phyloP scores from a whole-genome alignment of 2,113 vertebrate genomes.

The Forbesichthys papilliferus region DNA sequence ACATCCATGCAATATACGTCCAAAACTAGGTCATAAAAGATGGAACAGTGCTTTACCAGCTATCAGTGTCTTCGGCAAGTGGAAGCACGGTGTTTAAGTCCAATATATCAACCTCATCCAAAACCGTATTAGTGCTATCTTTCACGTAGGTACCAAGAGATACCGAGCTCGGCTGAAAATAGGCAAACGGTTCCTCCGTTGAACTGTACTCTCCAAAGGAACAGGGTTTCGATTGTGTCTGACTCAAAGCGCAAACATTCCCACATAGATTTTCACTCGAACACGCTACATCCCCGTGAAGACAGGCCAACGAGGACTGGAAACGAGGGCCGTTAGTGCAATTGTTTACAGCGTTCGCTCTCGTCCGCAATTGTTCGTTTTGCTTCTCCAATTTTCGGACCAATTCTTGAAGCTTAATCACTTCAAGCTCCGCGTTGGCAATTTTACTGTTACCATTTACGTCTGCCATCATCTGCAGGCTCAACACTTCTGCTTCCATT shows the following conservation, averaged over 20 bases:
- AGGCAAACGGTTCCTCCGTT: conserved; percentile 81
- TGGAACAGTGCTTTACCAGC: conserved; percentile 79
- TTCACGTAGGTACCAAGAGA: conserved; percentile 52
- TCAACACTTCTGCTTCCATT: conserved; percentile 77
- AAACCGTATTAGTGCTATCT: conserved; percentile 62
- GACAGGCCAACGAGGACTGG: conserved; percentile 58
- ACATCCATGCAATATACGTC: not conserved
- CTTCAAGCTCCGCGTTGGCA: conserved; percentile 90
- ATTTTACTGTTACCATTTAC: conserved; percentile 78
- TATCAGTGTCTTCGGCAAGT: conserved; percentile 75
- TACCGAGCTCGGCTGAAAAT: conserved; percentile 80
- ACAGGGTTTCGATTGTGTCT: conserved; percentile 71
- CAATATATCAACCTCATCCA: conserved; percentile 90
- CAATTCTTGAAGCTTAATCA: conserved; percentile 93
- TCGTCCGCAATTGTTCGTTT: conserved; percentile 89
- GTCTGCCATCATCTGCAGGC: conserved; percentile 77
- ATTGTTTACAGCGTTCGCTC: conserved; percentile 82
- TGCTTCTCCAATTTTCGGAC: conserved; percentile 91
- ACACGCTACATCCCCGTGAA: conserved; percentile 40
- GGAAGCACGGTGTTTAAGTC: conserved; percentile 79
- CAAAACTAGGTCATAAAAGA: conserved; percentile 17
- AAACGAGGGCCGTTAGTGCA: conserved; percentile 64
- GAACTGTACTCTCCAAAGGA: conserved; percentile 45
- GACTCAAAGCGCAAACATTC: conserved; percentile 71
- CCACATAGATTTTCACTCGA: conserved; percentile 46